A percentile compares a stretch with the other conserved stretches of the same genome.
phyloP scores from a whole-genome alignment of 2,113 vertebrate species.

The Parus major region DNA sequence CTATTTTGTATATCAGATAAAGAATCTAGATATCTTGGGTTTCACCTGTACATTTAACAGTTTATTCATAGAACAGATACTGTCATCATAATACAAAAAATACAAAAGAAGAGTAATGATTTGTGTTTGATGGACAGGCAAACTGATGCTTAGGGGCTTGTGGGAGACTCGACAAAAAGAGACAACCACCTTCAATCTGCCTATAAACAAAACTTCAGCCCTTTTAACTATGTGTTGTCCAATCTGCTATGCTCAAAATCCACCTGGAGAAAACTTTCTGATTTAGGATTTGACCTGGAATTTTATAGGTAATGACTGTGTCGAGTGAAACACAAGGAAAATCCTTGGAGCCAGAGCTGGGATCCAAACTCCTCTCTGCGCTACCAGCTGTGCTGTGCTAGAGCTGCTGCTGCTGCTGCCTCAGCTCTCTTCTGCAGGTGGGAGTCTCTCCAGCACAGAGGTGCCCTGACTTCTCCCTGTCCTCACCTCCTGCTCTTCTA shows the following conservation, averaged over 20 bases:
- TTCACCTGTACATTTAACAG: background rate
- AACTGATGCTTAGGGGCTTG: background rate
- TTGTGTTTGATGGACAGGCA: background rate
- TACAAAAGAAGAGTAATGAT: background rate
- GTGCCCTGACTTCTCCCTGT: background rate
- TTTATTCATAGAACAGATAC: background rate
- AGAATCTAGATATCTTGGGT: background rate
- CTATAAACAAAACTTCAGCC: background rate
- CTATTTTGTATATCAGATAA: background rate
- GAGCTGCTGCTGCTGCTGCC: background rate
- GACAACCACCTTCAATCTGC: background rate
- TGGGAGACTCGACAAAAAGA: background rate
- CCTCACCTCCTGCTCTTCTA: background rate
- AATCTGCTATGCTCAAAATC: background rate
- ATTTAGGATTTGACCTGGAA: background rate
- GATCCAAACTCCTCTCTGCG: background rate
- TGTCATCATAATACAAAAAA: background rate
- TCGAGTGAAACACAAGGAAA: accelerated
- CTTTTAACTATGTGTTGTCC: background rate
- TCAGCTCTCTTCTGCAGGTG: background rate
- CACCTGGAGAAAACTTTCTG: background rate
- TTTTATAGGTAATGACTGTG: background rate
- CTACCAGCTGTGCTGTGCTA: background rate
- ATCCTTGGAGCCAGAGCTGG: background rate
- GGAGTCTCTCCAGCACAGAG: background rate